Evolutionary conservation across 35 echinoderm and acorn worm species (phyloP).

Genomic region (Ophiothrix spiculata): DNA sequence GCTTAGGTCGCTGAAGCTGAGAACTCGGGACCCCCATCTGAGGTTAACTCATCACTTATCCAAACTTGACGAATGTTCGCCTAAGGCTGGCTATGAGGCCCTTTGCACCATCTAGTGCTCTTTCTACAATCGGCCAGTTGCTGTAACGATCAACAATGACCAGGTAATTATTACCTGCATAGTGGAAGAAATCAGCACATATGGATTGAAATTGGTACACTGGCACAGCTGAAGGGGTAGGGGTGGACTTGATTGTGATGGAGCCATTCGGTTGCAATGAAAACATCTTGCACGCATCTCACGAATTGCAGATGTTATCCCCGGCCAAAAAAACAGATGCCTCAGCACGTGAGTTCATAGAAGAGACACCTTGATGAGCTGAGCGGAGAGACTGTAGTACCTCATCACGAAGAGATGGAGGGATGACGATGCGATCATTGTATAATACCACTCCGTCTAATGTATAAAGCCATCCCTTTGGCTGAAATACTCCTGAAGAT

Average conservation of each 20-base stretch:
- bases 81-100: no score
- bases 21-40: no score
- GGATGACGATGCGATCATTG: constrained; percentile 50
- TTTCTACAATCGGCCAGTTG: no score
- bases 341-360: constrained; percentile 25
- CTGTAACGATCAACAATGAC: no score
- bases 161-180: no score
- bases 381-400: constrained; percentile 50
- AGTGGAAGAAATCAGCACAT: no score
- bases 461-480: constrained; percentile 4
- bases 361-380: constrained; percentile 34
- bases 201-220: no score
- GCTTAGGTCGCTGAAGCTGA: no score
- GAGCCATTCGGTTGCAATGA: constrained; percentile 41
- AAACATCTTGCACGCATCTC: constrained; percentile 16
- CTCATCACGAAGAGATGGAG: constrained; percentile 30
- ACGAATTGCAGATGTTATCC: constrained; percentile 9
- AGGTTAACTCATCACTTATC: no score
- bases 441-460: constrained; percentile 48
- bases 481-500: constrained; percentile 44
- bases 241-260: constrained; percentile 25
- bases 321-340: constrained; percentile 42
- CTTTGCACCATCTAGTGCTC: no score
- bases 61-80: no score
- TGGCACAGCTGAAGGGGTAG: constrained; percentile 20